Evolutionary conservation across 2,888 invertebrate species (phyloP), one percentile per base, ranked within the genome.

Genomic region (Ferrisia virgata): DNA sequence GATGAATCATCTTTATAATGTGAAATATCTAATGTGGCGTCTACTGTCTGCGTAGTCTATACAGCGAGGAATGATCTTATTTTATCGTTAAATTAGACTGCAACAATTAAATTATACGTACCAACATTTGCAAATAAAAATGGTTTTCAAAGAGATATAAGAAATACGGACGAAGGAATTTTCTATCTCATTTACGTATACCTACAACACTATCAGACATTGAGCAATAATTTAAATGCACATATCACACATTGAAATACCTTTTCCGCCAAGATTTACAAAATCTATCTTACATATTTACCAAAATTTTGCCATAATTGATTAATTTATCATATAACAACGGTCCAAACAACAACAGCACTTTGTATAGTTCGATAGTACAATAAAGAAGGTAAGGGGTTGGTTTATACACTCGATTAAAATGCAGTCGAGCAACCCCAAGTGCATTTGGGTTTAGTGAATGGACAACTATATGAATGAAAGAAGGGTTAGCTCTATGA

Each of bases 401-500:
- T 47, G 43, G 76, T 76, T 83, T 83, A 83, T 83, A 76, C 64
- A 82, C 83, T 83, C 40, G 43, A 22, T 47, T 82, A 64, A 81
- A 81, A 58, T 80, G 53, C 58, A 64, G 82, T 39, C 72, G 76
- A 31, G 31, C 83, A 33, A 83, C 83, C 47, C 83, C 28, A 82
- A 82, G 58, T 64, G 82, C 64, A 76, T 72, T 83, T 83, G 72
- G 76, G 76, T 69, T 25, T 76, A 36, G 15, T 83, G 83, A 83
- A 83, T 83, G 83, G 76, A 83, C 83, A 83, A 47, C 72, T 18
- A 72, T 22, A 83, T 83, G 83, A 83, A 83, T 83, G 83, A n/a
- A 69, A 83, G 83, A 83, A 83, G 83, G 83, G 83, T 83, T 83
- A 83, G 83, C 76, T 47, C 76, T 83, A 47, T 72, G 83, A 43